Evolutionary conservation across 2,888 invertebrate genomes (phyloP).

Genomic region (Amphipyra tragopoginis): DNA sequence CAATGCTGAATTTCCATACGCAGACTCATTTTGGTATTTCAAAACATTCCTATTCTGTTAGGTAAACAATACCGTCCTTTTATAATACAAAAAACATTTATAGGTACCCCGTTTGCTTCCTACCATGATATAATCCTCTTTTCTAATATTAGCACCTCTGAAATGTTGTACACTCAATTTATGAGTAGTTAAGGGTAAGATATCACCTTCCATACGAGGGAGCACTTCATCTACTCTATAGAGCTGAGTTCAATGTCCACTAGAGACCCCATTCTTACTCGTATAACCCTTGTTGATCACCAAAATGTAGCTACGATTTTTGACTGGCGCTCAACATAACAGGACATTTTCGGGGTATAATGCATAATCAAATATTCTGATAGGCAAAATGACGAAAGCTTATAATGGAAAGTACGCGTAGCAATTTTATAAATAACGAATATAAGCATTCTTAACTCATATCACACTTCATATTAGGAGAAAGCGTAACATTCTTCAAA

Average conservation of each 20-base stretch:
- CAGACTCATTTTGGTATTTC: slow-evolving; percentile 11
- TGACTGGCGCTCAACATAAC: slow-evolving; percentile 25
- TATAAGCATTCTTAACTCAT: slow-evolving; percentile 28
- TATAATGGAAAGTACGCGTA: slow-evolving; percentile 20
- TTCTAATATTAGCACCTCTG: background rate
- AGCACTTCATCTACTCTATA: slow-evolving; percentile 22
- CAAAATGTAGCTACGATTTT: slow-evolving; percentile 39
- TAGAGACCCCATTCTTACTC: slow-evolving; percentile 17
- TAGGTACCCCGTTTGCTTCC: background rate
- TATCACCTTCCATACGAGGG: slow-evolving; percentile 7
- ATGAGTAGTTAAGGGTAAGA: background rate
- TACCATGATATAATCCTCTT: background rate
- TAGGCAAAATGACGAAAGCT: slow-evolving; percentile 29
- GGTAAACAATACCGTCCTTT: slow-evolving; percentile 23
- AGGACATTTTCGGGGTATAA: slow-evolving; percentile 51
- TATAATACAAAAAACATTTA: background rate
- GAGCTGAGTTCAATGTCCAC: slow-evolving; percentile 24
- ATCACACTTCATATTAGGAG: slow-evolving; percentile 38
- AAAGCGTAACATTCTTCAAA: slow-evolving; percentile 20
- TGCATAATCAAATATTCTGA: slow-evolving; percentile 45
- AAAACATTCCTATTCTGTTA: slow-evolving; percentile 7
- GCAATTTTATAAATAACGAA: slow-evolving; percentile 19
- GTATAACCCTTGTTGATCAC: slow-evolving; percentile 35
- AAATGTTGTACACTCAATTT: background rate
- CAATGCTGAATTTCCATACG: slow-evolving; percentile 43